Conservation (phyloP, 2,888 invertebrate species). For the Xylocampa areola region DNA sequence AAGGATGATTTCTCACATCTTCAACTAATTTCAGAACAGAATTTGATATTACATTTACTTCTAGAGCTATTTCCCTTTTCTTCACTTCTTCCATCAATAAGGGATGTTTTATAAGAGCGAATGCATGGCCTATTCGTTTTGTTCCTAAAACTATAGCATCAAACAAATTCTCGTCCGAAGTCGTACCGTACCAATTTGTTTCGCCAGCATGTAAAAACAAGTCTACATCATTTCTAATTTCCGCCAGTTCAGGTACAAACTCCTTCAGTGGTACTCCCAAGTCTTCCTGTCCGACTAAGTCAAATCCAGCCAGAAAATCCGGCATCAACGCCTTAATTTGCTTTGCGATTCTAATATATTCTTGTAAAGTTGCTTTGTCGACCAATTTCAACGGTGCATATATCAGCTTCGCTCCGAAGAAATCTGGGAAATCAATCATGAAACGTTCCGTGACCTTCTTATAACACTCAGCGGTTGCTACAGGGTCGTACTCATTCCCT, state of each 20-base stretch:
- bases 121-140: conserved; percentile 94
- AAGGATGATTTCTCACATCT: conserved; percentile 94
- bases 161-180: conserved; percentile 92
- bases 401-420: conserved; percentile 92
- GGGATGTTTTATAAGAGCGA: conserved; percentile 93
- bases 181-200: conserved; percentile 92
- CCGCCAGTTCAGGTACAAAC: conserved; percentile 88
- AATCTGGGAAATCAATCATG: conserved; percentile 90
- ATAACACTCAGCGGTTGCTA: conserved; percentile 89
- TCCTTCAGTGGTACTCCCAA: conserved; percentile 90
- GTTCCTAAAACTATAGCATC: conserved; percentile 93
- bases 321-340: conserved; percentile 89
- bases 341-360: conserved; percentile 83
- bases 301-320: conserved; percentile 94
- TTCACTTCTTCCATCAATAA: conserved; percentile 89
- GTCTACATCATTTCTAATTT: conserved; percentile 85
- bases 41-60: conserved; percentile 95
- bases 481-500: conserved; percentile 86
- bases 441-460: conserved; percentile 90
- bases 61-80: conserved; percentile 91
- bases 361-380: conserved; percentile 74
- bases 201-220: conserved; percentile 95
- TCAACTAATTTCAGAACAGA: conserved; percentile 92
- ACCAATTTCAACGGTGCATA: conserved; percentile 91
- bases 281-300: conserved; percentile 95